phyloP scores from a whole-genome alignment of 2,888 invertebrate genomes.

The Aleiodes leptofemur region DNA sequence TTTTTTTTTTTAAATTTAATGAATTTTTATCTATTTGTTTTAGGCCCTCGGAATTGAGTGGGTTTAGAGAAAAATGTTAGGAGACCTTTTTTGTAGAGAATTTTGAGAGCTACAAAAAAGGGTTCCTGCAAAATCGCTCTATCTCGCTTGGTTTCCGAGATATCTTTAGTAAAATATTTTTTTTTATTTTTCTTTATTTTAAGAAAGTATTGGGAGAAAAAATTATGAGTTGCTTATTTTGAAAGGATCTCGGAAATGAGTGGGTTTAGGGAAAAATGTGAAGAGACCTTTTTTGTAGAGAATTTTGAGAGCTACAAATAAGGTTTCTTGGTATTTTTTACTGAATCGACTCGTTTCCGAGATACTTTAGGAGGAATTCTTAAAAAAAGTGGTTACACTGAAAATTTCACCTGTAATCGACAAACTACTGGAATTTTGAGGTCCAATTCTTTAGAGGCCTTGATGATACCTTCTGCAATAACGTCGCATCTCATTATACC shows the following conservation, averaged over 20 bases:
- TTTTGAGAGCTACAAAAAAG: too few relatives aligned
- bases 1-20: not conserved
- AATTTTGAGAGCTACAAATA: too few relatives aligned
- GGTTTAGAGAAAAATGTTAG: not conserved
- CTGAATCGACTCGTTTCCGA: not conserved
- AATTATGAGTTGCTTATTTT: not conserved
- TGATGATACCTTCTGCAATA: slow-evolving; percentile 96
- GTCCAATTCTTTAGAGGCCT: slow-evolving; percentile 93
- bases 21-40: not conserved
- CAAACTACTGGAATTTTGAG: slow-evolving; percentile 96
- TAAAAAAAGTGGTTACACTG: too few relatives aligned
- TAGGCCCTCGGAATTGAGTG: not conserved
- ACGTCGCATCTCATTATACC: slow-evolving; percentile 99
- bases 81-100: not conserved
- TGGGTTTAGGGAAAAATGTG: not conserved
- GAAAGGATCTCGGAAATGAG: not conserved
- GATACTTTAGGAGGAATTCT: slow-evolving; percentile 1
- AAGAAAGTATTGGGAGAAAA: too few relatives aligned
- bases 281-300: not conserved
- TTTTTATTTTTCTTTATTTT: too few relatives aligned
- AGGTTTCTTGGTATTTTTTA: not conserved
- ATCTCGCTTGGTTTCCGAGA: too few relatives aligned
- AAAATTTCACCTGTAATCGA: slow-evolving; percentile 85
- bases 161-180: too few relatives aligned
- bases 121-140: not conserved